Evolutionary conservation across 1,140 invertebrate species (phyloP).

Genomic region (Cydia pomonella): DNA sequence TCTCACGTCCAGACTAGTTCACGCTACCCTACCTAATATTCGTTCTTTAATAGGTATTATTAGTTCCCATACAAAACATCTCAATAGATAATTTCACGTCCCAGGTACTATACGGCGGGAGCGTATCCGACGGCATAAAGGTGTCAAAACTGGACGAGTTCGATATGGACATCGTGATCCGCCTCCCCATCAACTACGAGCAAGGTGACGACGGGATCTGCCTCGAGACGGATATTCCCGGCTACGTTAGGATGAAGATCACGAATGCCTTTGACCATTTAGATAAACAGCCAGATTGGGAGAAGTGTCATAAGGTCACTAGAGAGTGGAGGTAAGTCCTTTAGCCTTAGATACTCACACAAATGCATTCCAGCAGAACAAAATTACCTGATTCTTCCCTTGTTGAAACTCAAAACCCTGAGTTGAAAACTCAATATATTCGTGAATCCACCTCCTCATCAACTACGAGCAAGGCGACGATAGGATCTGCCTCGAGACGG

Average conservation of each 20-base stretch:
- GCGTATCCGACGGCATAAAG: constrained; percentile 80
- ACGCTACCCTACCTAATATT: no score
- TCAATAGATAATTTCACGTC: no score
- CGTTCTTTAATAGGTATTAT: no score
- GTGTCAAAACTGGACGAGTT: constrained; percentile 80
- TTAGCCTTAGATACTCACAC: no score
- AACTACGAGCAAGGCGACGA: constrained; percentile 54
- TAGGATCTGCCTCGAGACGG: constrained; percentile 62
- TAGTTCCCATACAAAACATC: no score
- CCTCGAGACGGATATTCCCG: constrained; percentile 59
- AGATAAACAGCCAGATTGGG: constrained; percentile 63
- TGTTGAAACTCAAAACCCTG: no score
- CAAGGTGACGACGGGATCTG: constrained; percentile 56
- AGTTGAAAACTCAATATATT: no score
- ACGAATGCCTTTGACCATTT: constrained; percentile 56
- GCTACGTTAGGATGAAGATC: constrained; percentile 62
- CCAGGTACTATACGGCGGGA: constrained; percentile 76
- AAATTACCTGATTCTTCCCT: no score
- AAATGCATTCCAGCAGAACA: no score
- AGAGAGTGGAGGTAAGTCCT: constrained; percentile 59
- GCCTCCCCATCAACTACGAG: constrained; percentile 66
- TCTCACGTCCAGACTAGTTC: no score
- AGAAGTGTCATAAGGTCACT: constrained; percentile 60
- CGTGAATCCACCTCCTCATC: constrained; percentile 72
- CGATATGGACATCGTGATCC: constrained; percentile 80